Evolutionary conservation across 1,140 invertebrate species (phyloP), one percentile per base, ranked within the genome.

Genomic region (Hydropsyche tenuis): DNA sequence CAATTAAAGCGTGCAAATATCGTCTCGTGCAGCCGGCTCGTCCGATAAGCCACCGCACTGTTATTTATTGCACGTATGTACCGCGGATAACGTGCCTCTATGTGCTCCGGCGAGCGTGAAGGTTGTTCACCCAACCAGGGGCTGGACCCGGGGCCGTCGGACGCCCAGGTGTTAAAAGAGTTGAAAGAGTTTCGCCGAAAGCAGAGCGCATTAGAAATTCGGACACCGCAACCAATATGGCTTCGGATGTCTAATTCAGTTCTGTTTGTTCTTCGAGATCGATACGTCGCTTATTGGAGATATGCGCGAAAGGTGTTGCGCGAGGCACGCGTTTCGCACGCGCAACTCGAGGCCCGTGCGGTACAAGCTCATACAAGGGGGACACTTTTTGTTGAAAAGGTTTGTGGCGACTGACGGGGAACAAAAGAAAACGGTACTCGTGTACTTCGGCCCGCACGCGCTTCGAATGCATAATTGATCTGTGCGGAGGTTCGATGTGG

Each of bases 301-400:
- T n/a, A n/a, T n/a, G n/a, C n/a, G n/a, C n/a, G n/a, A n/a, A n/a
- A 37, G 30, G 9, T 60, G 22, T 1, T 27, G 16, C 22, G n/a
- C 20, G 56, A 60, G 12, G 56, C 30, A 25, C 11, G 22, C 20
- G 25, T 6, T 25, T 12, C 56, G 56, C 22, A 14, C 23, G 7
- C 20, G 22, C 25, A 20, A 60, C 18, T 23, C 1, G 7, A 25
- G n/a, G 12, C 56, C 56, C 2, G 2, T 60, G 20, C 20, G 56
- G 2, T 60, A 60, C 23, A 60, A 60, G 11, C 18, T 60, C 9
- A 60, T 60, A 25, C 56, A 60, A 60, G 56, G 56, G 14, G 56
- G 56, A 27, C 56, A 60, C 7, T 60, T 60, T 27, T 60, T 25
- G 22, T 60, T 60, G 22, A 60, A 27, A 60, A 60, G 56, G 56